Evolutionary conservation across 2,888 invertebrate species (phyloP).

Genomic region (Pseudococcus viburni): DNA sequence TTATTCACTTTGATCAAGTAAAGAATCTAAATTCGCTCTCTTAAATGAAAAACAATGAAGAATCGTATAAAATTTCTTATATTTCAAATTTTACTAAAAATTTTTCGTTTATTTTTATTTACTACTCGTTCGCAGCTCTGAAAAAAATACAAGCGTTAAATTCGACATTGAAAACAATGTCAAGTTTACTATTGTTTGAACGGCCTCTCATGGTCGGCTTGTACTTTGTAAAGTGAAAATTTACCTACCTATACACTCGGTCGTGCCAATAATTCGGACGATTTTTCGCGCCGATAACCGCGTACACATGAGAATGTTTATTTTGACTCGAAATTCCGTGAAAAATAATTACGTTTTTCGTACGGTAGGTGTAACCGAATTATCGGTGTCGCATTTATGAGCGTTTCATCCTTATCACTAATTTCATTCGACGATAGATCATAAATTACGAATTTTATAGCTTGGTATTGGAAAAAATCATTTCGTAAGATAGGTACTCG

Average conservation of each 20-base stretch:
- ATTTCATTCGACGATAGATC: not conserved
- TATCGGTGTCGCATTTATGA: not conserved
- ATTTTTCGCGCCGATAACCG: constrained; percentile 21
- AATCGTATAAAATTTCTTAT: too few species aligned
- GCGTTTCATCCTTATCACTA: not conserved
- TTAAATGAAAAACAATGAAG: too few species aligned
- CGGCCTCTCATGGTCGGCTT: not conserved
- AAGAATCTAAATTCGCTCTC: too few species aligned
- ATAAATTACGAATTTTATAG: constrained; percentile 33
- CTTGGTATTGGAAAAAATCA: not conserved
- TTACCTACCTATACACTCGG: constrained; percentile 17
- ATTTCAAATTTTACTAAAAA: too few species aligned
- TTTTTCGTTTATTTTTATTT: too few species aligned
- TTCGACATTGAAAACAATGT: constrained; percentile 47
- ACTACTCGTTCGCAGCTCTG: not conserved
- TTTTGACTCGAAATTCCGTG: constrained; percentile 13
- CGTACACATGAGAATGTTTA: not conserved
- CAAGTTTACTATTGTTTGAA: constrained; percentile 29
- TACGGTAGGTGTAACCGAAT: not conserved
- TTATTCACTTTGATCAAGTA: too few species aligned
- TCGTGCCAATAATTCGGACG: constrained; percentile 37
- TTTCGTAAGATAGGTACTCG: not conserved
- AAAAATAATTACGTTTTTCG: not conserved
- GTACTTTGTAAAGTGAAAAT: constrained; percentile 24
- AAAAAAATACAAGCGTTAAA: not conserved